Evolutionary conservation across 2,888 invertebrate species (phyloP), one percentile per base, ranked within the genome.

Genomic region (Torymus auratus): DNA sequence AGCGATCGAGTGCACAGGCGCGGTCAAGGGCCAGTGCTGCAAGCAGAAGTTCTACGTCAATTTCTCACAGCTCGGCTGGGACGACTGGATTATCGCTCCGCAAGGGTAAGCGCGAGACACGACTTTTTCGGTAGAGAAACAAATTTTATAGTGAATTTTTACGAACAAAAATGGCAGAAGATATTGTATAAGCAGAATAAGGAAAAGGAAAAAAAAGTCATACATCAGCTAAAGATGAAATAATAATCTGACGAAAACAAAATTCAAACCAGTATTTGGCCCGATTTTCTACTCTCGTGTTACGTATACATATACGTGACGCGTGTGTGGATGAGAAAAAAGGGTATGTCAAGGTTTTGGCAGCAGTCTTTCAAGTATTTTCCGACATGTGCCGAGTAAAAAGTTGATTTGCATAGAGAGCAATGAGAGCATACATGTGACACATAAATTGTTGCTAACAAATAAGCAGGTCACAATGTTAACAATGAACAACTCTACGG

Each of bases 11-110:
- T 97, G 97, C 92, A 94, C 94, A 83, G 94, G 94, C 80, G 94
- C 94, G 76, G 91, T 93, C 69, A 93, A 93, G 82, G 94, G 94
- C 85, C 96, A 96, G 90, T 98, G 97, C 91, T 96, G 96, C 91
- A 96, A 97, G 88, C 96, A 97, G 91, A 94, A 95, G 70, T 96
- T 97, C 92, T 97, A 97, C 92, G 97, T 98, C 87, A 96, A 95
- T 91, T 98, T 98, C 92, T 95, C 95, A 89, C 95, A 96, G 87
- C 93, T 98, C 72, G 97, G 97, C 86, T 98, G 97, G 98, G 96
- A 97, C 91, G 97, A 97, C 92, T 97, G 97, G 97, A 97, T 97
- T 89, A 96, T 97, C 86, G 96, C 96, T 84, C 96, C 96, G 50
- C 94, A 95, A 88, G 97, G 97, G 91, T 91, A 82, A 88, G 88